Evolutionary conservation across 2,888 invertebrate species (phyloP), one percentile per base, ranked within the genome.

Genomic region (Tromatobia lineatoria): DNA sequence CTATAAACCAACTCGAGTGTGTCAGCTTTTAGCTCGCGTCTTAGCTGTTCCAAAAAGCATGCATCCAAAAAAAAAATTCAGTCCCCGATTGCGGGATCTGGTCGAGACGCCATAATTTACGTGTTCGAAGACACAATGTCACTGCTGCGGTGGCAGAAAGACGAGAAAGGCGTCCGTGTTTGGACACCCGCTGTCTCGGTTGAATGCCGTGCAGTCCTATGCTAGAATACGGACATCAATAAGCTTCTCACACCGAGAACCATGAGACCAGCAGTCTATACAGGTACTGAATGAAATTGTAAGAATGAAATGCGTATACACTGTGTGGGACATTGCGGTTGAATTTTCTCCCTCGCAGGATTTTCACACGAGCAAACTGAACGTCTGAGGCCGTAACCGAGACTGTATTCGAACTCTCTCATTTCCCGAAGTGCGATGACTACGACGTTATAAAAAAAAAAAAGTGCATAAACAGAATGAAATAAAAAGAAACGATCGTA

Each of bases 171-270:
- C 70, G 79, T 45, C 75, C 66, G 82, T 87, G 85, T 88, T 88
- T 87, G 88, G 87, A 86, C 87, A 86, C 87, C 88, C 87, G 87
- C 85, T 85, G 88, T 86, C 86, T 70, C 50, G 66, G 34, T 76
- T 87, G 87, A 87, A 88, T 86, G 71, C 85, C 80, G 45, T 67
- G 75, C 83, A 80, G 67, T 61, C 54, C 47, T 52, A 34, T 80
- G 59, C 42, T 38, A 18, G 70, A 69, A 74, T 42, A 82, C 67
- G 69, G 42, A 57, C 83, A 86, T 85, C 83, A 77, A 79, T 87
- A 86, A 87, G 87, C 87, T 86, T 59, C 86, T 86, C 86, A 87
- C 59, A 80, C 29, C 71, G 38, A 61, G 47, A 75, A 83, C 57
- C 57, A 57, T 15, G 18, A 42, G 71, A 23, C 61, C 25, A 54